phyloP scores from a whole-genome alignment of 2,888 invertebrate species.

The Barypeithes pellucidus region DNA sequence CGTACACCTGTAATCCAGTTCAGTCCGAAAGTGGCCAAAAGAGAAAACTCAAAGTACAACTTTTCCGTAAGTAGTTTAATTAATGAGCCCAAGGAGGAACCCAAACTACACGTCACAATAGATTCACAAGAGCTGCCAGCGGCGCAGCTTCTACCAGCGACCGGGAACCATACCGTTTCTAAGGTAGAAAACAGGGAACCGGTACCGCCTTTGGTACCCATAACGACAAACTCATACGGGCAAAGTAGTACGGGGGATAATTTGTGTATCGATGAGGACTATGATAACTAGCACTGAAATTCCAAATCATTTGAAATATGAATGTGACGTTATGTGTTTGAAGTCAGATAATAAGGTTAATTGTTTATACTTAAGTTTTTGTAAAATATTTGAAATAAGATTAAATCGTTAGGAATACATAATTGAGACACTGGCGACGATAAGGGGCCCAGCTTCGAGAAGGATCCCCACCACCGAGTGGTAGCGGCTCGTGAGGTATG shows the following conservation, averaged over 20 bases:
- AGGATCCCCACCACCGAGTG: no score
- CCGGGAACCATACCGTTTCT: constrained; percentile 34
- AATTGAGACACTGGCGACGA: no score
- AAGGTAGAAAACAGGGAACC: constrained; percentile 54
- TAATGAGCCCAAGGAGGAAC: constrained; percentile 55
- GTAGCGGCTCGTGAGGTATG: no score
- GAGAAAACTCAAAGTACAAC: constrained; percentile 61
- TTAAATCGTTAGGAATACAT: no score
- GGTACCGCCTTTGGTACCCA: constrained; percentile 65
- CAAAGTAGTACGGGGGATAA: constrained; percentile 65
- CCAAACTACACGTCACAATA: constrained; percentile 61
- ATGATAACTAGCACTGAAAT: constrained; percentile 66
- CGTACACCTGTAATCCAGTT: constrained; percentile 68
- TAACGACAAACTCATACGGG: constrained; percentile 62
- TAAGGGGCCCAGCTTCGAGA: no score
- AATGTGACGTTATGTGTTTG: neutral
- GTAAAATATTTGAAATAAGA: neutral
- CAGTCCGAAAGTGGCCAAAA: constrained; percentile 64
- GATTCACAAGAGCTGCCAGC: constrained; percentile 59
- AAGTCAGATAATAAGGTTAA: constrained; percentile 4
- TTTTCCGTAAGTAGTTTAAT: constrained; percentile 63
- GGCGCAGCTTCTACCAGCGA: constrained; percentile 59
- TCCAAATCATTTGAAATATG: neutral
- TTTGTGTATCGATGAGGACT: constrained; percentile 71
- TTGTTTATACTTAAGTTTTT: constrained; percentile 4